These are phyloP conservation scores for Graphium colonna DNA, from an alignment of 2,888 invertebrate species.

Conservation along the genomic window DNA sequence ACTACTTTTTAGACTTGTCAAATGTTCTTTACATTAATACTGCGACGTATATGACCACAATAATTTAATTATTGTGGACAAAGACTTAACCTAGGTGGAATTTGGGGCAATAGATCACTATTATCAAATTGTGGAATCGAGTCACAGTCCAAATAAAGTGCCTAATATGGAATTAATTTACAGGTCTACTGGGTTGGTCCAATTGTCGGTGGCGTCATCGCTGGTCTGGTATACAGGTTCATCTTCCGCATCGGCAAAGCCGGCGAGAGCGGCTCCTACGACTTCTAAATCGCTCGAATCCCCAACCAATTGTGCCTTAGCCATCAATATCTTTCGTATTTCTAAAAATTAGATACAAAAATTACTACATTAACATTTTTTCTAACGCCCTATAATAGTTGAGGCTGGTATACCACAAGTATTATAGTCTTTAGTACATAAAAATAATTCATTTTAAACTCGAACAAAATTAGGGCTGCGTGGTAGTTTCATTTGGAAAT, in stretches of 20 bases:
- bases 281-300: conserved; percentile 80
- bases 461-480: background rate
- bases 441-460: background rate
- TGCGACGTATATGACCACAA: too few relatives aligned
- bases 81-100: too few relatives aligned
- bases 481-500: too few relatives aligned
- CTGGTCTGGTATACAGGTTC: conserved; percentile 86
- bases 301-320: conserved; percentile 3
- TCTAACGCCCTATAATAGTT: too few relatives aligned
- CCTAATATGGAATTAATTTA: conserved; percentile 19
- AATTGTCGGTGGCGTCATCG: conserved; percentile 86
- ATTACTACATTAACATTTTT: too few relatives aligned
- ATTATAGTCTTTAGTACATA: too few relatives aligned
- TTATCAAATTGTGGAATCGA: background rate
- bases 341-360: background rate
- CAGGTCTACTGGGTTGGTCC: conserved; percentile 95
- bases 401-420: too few relatives aligned
- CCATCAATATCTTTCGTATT: conserved; percentile 30
- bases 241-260: conserved; percentile 85
- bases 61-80: too few relatives aligned
- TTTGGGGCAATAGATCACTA: too few relatives aligned
- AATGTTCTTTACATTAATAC: too few relatives aligned
- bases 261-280: conserved; percentile 87
- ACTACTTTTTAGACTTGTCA: too few relatives aligned
- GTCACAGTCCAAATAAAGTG: too few relatives aligned